phyloP scores from a whole-genome alignment of 2,888 invertebrate genomes.

The Prosopocoilus inquinatus region DNA sequence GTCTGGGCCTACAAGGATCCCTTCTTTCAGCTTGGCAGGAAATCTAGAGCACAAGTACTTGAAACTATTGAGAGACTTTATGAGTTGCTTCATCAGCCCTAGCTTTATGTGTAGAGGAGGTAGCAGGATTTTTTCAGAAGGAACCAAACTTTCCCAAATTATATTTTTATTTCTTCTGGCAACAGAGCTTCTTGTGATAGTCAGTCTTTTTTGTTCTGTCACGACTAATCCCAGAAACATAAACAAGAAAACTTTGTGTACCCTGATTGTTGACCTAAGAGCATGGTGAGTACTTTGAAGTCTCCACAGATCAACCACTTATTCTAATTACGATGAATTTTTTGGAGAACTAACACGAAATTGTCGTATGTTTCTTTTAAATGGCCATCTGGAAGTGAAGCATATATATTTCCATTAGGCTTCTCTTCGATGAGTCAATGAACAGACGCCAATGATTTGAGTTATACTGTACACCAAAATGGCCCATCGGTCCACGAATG shows the following conservation, averaged over 20 bases:
- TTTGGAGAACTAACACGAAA: background rate
- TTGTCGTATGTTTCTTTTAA: constrained; percentile 10
- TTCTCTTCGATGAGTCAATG: too few species aligned
- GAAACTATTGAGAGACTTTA: too few species aligned
- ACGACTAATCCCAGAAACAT: constrained; percentile 29
- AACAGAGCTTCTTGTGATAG: background rate
- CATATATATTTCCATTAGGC: constrained; percentile 10
- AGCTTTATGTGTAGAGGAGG: too few species aligned
- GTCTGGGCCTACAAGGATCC: constrained; percentile 20
- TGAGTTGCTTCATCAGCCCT: too few species aligned
- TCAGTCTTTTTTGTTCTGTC: constrained; percentile 9
- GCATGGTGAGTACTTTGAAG: constrained; percentile 20
- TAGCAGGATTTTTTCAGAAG: constrained; percentile 9
- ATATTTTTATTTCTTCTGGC: constrained; percentile 6
- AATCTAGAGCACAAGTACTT: too few species aligned
- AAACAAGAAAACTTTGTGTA: constrained; percentile 25
- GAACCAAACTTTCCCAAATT: constrained; percentile 1
- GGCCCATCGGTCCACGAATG: background rate
- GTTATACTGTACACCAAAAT: background rate
- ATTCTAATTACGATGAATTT: too few species aligned
- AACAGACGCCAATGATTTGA: background rate
- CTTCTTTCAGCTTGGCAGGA: too few species aligned
- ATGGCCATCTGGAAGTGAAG: constrained; percentile 9
- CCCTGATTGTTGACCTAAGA: constrained; percentile 27
- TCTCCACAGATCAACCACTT: constrained; percentile 13